These are phyloP conservation scores for Cottus gobio DNA, from an alignment of 2,113 vertebrate genomes.

Conservation along the genomic window DNA sequence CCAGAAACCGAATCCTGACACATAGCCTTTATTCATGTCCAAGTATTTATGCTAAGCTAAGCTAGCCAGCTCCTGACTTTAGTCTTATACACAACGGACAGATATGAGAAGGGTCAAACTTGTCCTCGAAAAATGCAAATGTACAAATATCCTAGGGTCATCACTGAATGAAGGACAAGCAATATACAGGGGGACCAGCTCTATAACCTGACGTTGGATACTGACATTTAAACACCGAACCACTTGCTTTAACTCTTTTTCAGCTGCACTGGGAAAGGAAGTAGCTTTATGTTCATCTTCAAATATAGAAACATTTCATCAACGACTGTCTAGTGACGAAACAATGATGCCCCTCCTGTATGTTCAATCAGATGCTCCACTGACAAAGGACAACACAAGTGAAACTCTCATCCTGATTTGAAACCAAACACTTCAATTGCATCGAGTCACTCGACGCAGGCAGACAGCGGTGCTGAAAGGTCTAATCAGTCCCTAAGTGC, in stretches of 20 bases:
- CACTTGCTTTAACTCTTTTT: neutral
- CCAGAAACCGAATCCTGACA: too few species aligned
- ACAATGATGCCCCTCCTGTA: neutral
- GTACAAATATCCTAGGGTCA: neutral
- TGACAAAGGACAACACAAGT: neutral
- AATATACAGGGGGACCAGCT: neutral
- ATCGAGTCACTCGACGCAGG: conserved; percentile 24
- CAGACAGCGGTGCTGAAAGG: conserved; percentile 41
- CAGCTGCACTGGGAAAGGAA: neutral
- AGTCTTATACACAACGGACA: neutral
- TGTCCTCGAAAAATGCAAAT: neutral
- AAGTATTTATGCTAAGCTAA: neutral
- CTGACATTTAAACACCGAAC: neutral
- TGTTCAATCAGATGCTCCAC: neutral
- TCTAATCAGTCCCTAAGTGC: conserved; percentile 60
- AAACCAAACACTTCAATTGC: conserved; percentile 40
- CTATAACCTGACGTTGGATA: neutral
- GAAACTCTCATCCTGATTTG: neutral
- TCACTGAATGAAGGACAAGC: neutral
- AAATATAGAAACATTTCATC: neutral
- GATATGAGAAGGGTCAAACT: neutral
- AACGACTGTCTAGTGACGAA: neutral
- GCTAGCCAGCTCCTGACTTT: neutral
- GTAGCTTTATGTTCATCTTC: neutral
- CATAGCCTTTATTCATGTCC: neutral